phyloP scores from a whole-genome alignment of 2,888 invertebrate genomes.

The Drosophila parthenogenetica region DNA sequence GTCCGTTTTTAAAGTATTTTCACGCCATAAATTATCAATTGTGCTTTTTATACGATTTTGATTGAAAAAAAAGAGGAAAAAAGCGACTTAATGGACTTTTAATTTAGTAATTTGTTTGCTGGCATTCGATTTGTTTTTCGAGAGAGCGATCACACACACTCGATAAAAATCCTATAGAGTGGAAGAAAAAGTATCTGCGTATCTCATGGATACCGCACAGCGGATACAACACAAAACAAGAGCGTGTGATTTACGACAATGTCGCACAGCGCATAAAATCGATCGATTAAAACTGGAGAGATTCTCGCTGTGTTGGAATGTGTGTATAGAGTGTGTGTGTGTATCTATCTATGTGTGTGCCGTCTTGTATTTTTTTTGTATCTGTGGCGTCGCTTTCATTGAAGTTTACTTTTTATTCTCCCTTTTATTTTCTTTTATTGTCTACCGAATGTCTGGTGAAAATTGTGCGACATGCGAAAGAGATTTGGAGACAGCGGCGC shows the following conservation, averaged over 20 bases:
- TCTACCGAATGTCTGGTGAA: slow-evolving; percentile 73
- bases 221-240: slow-evolving; percentile 26
- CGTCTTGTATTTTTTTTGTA: slow-evolving; percentile 16
- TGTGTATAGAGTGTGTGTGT: background rate
- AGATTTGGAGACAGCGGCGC: slow-evolving; percentile 71
- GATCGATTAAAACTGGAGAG: slow-evolving; percentile 70
- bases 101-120: slow-evolving; percentile 66
- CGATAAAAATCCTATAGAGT: background rate
- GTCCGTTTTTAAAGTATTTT: slow-evolving; percentile 43
- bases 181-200: slow-evolving; percentile 33
- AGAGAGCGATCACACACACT: slow-evolving; percentile 22
- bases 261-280: slow-evolving; percentile 75
- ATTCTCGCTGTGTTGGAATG: slow-evolving; percentile 37
- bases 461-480: slow-evolving; percentile 65
- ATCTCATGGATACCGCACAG: slow-evolving; percentile 53
- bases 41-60: slow-evolving; percentile 26
- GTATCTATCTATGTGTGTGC: slow-evolving; percentile 11
- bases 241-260: slow-evolving; percentile 75
- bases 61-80: slow-evolving; percentile 29
- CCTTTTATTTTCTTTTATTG: slow-evolving; percentile 41
- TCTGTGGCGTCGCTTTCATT: slow-evolving; percentile 68
- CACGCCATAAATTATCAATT: slow-evolving; percentile 47
- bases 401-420: slow-evolving; percentile 59
- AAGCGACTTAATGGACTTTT: slow-evolving; percentile 66
- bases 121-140: slow-evolving; percentile 44